Percentiles rank a stretch among this genome's conserved stretches.
These are phyloP conservation scores for Dasypus novemcinctus DNA, from an alignment of 2,113 vertebrate genomes.

Conservation along the genomic window DNA sequence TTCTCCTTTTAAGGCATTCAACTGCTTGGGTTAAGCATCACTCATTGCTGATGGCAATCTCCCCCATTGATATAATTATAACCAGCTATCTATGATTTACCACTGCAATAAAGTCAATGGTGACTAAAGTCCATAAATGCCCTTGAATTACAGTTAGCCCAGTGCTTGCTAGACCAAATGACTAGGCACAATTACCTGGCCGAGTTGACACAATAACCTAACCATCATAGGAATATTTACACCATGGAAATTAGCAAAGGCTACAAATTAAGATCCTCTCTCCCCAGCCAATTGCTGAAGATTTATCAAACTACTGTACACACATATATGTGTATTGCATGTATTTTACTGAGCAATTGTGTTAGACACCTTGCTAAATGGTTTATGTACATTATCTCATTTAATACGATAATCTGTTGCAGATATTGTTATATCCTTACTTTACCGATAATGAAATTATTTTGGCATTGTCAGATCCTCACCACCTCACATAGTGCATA, in stretches of 20 bases:
- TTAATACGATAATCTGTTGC: neutral
- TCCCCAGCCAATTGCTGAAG: neutral
- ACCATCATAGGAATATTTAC: neutral
- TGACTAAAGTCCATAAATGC: no score
- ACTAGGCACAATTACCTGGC: no score
- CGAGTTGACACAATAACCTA: no score
- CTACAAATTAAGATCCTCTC: neutral
- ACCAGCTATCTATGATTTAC: no score
- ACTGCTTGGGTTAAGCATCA: no score
- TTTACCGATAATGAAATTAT: neutral
- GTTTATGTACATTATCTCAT: neutral
- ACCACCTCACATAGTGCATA: neutral
- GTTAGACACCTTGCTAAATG: neutral
- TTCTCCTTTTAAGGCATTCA: no score
- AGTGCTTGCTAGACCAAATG: no score
- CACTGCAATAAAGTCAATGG: no score
- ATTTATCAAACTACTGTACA: neutral
- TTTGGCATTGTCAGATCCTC: neutral
- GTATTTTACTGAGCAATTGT: neutral
- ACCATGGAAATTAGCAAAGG: neutral
- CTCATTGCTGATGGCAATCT: no score
- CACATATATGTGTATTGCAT: no score
- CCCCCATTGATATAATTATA: no score
- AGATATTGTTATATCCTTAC: neutral
- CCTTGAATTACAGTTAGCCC: no score